These are phyloP conservation scores for Eilema caniola DNA, from an alignment of 2,888 invertebrate genomes.

Conservation along the genomic window DNA sequence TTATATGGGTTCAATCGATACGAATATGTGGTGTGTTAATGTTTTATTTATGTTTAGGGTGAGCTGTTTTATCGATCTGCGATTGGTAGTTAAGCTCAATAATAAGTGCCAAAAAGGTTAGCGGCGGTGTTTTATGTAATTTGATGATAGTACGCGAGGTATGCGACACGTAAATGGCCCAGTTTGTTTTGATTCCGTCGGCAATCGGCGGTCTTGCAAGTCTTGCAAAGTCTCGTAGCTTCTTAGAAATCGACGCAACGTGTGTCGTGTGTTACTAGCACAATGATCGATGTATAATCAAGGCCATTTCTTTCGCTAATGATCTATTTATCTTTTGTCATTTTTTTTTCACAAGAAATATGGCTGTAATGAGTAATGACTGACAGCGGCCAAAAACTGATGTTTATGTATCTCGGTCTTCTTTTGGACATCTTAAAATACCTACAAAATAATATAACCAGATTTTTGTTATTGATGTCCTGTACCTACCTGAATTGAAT, in stretches of 20 bases:
- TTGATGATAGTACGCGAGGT: slow-evolving; percentile 28
- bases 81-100: slow-evolving; percentile 30
- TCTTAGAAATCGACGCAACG: not conserved
- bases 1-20: slow-evolving; percentile 45
- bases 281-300: not conserved
- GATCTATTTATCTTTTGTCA: not conserved
- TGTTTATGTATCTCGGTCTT: too few species aligned
- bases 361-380: not conserved
- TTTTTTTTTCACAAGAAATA: not conserved
- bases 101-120: slow-evolving; percentile 21
- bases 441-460: too few species aligned
- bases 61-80: slow-evolving; percentile 52
- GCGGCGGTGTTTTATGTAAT: slow-evolving; percentile 48
- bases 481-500: too few species aligned
- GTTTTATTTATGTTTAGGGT: slow-evolving; percentile 54
- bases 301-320: not conserved
- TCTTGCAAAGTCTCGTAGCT: not conserved
- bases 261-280: slow-evolving; percentile 4
- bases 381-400: not conserved
- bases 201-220: not conserved
- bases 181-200: slow-evolving; percentile 39
- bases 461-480: too few species aligned
- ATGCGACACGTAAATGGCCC: slow-evolving; percentile 22
- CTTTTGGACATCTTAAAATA: too few species aligned
- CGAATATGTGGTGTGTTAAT: slow-evolving; percentile 18